These are phyloP conservation scores for Brachionus angularis DNA, from an alignment of 1,140 invertebrate species.

Conservation along the genomic window DNA sequence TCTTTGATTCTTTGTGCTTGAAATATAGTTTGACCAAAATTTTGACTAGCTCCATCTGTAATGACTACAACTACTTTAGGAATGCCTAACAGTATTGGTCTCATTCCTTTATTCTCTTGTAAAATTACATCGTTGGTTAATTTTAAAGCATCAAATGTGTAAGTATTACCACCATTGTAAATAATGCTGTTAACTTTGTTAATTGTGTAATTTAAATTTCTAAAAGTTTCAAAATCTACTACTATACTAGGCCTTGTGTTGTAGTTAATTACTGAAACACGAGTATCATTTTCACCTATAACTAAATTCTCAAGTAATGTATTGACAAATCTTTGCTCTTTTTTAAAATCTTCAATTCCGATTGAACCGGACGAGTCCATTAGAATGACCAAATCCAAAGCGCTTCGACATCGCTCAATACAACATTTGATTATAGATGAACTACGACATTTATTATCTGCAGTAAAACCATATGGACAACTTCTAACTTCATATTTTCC, in stretches of 20 bases:
- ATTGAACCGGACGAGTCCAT: not conserved
- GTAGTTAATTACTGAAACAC: conserved; percentile 17
- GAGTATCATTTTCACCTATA: conserved; percentile 15
- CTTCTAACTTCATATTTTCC: not conserved
- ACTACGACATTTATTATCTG: not conserved
- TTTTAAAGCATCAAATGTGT: not conserved
- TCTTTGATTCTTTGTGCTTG: conserved; percentile 4
- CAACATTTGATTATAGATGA: not conserved
- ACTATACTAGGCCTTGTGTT: not conserved
- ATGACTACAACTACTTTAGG: conserved; percentile 18
- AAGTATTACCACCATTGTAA: conserved; percentile 14
- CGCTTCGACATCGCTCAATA: not conserved
- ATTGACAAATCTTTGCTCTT: not conserved
- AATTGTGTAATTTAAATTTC: not conserved
- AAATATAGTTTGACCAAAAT: not conserved
- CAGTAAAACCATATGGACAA: not conserved
- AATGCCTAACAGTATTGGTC: conserved; percentile 1
- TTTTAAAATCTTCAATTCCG: not conserved
- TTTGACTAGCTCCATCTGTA: conserved; percentile 11
- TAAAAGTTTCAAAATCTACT: not conserved
- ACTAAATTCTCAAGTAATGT: not conserved
- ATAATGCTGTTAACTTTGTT: not conserved
- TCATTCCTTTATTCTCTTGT: conserved; percentile 34
- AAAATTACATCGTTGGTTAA: not conserved
- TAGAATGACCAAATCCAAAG: not conserved